Evolutionary conservation across 92 coral and sea anemone genomes (phyloP), one percentile per base, ranked within the genome.

Genomic region (Palythoa heliodiscus): DNA sequence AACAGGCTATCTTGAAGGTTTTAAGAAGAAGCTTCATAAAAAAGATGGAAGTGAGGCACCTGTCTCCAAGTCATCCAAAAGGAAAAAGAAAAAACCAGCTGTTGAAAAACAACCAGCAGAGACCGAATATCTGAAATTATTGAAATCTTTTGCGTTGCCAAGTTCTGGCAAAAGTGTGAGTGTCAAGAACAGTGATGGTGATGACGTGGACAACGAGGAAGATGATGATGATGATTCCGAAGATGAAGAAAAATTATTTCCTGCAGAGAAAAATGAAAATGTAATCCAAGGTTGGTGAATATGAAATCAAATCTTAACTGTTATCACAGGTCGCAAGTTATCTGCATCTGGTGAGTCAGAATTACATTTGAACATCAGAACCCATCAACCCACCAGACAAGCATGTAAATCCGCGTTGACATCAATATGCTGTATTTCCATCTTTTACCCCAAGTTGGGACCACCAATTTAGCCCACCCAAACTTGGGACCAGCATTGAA

Each of bases 81-180:
- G 19, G 53, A 70, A 20, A 75, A 83, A 83, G 87, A 71, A 71
- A 73, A 71, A 50, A 54, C 17, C 3, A 14, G 3, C 29, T 24
- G 50, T 17, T 20, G 87, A 64, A 12, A 50, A 16, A 15, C 73
- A 80, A 10, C 13, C 75, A 3, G 12, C 23, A 17, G 78, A 19
- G 39, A 7, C 25, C 11, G 52, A 39, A 37, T 67, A 58, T 60
- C 11, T 89, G 40, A 82, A 61, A 72, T 88, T 92, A 22, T 43
- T 92, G 40, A 91, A 84, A 40, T 92, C 94, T 14, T 88, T 92
- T 89, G 77, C 70, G 24, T 43, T 92, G 55, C 16, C 25, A 50
- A 86, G 11, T 83, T 72, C 63, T 19, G 70, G 47, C 37, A 17
- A 35, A 52, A 35, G 48, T 22, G 71, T 14, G 35, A 77, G 83